These are phyloP conservation scores for Meloidogyne chitwoodi DNA, from an alignment of 1,140 invertebrate species.

Conservation along the genomic window DNA sequence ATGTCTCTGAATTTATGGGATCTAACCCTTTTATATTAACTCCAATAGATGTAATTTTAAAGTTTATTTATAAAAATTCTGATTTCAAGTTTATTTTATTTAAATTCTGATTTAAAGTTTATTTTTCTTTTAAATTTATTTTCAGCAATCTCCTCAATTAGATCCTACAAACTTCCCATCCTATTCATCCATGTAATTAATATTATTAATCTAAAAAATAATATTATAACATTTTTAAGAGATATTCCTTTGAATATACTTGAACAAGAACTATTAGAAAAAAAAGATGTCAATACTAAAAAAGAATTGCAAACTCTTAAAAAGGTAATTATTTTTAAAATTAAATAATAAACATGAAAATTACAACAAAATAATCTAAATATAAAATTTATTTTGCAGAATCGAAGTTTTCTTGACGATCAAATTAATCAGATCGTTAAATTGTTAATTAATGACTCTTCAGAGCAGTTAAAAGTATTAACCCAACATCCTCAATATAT, in stretches of 20 bases:
- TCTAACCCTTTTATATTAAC: constrained; percentile 19
- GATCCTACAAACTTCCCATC: too few relatives aligned
- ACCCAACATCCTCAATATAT: constrained; percentile 20
- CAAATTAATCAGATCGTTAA: constrained; percentile 34
- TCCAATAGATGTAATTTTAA: neutral
- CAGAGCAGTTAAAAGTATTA: constrained; percentile 27
- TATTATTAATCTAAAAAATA: too few relatives aligned
- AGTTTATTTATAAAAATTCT: neutral
- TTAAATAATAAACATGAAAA: too few relatives aligned
- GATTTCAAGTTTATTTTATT: too few relatives aligned
- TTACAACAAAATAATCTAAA: too few relatives aligned
- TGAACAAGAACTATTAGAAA: neutral
- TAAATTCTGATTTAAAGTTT: too few relatives aligned
- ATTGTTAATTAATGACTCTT: constrained; percentile 37
- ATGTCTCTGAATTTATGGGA: constrained; percentile 59
- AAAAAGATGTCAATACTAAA: neutral
- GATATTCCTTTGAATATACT: constrained; percentile 25
- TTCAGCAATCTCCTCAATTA: too few relatives aligned
- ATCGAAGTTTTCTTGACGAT: constrained; percentile 34
- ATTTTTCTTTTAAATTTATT: too few relatives aligned
- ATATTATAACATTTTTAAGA: constrained; percentile 33
- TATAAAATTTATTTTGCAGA: constrained; percentile 16
- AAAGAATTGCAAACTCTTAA: neutral
- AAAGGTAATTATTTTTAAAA: neutral
- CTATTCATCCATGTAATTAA: too few relatives aligned